Evolutionary conservation across 2,797 vertebrate species (phyloP), one percentile per base, ranked within the genome.

Genomic region (Vespertilio murinus): DNA sequence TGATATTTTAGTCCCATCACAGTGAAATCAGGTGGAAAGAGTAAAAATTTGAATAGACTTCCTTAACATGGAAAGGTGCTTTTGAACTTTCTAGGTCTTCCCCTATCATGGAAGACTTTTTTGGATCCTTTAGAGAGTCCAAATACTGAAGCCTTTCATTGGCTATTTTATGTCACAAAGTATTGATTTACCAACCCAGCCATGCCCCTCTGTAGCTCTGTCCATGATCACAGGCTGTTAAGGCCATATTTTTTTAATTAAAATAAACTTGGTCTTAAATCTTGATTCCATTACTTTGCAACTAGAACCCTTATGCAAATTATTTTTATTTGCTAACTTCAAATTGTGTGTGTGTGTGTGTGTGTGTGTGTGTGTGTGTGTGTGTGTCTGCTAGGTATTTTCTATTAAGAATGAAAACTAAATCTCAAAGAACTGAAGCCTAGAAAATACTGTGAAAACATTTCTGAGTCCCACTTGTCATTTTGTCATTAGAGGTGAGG

Each of bases 231-330:
- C 8, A 67, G 16, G 30, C 22, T 82, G 0, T 45, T 18, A 92
- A 81, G 20, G 35, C 42, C 49, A 20, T 54, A 8, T 8, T 42
- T 61, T 91, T 59, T 78, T 2, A 82, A 42, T 16, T 69, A 82
- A 78, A 87, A 94, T 89, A 92, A 77, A 81, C 40, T 52, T 95
- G 1, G 8, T 35, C 38, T 75, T 87, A 87, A 52, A 82, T 47
- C 17, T 67, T 81, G 30, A 7, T 73, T 67, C 49, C 42, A 8
- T 73, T 71, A 69, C 22, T 82, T 64, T 2, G 3, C 42, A 74
- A 42, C 6, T 61, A 73, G 33, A 92, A 89, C 38, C 17, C 14
- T 40, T 7, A 40, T 23, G 2, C 25, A 73, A 80, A 75, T 65
- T 45, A 61, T 38, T 59, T 86, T 86, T 67, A 67, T 71, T 67